Evolutionary conservation across 2,797 vertebrate species (phyloP).

Genomic region (Pipistrellus pipistrellus): DNA sequence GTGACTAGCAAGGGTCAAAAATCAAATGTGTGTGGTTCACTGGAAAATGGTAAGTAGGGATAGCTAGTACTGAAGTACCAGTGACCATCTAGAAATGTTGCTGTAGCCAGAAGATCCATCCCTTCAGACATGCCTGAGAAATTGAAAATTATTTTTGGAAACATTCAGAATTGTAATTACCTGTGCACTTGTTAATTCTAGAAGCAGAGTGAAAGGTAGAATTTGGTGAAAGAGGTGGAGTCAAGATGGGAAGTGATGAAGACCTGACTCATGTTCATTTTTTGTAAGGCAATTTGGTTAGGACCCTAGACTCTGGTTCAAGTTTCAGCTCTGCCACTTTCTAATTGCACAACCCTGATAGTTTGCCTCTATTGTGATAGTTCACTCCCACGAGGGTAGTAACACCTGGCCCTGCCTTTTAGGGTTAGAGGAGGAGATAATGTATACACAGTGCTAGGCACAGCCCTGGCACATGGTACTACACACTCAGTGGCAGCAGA

Average conservation of each 20-base stretch:
- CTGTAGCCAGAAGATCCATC: not conserved
- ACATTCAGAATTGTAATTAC: not conserved
- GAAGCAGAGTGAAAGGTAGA: not conserved
- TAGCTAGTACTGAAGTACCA: not conserved
- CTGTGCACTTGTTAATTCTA: not conserved
- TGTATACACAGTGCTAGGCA: not conserved
- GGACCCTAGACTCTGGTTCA: not conserved
- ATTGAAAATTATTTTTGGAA: not conserved
- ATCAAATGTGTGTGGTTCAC: not conserved
- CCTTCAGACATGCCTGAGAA: not conserved
- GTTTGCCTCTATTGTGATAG: not conserved
- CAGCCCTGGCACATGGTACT: not conserved
- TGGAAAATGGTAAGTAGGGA: not conserved
- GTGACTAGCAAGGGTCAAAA: not conserved
- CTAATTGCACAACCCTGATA: not conserved
- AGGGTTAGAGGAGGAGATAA: not conserved
- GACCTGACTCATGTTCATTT: not conserved
- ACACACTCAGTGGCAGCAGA: not conserved
- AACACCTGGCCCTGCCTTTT: not conserved
- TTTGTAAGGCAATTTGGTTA: not conserved
- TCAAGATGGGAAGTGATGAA: not conserved
- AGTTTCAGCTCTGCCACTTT: not conserved
- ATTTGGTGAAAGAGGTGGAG: not conserved
- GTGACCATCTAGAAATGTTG: not conserved
- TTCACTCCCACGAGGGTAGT: not conserved